Evolutionary conservation across 2,113 vertebrate genomes (phyloP).

Genomic region (Psilopsiagon aymara): DNA sequence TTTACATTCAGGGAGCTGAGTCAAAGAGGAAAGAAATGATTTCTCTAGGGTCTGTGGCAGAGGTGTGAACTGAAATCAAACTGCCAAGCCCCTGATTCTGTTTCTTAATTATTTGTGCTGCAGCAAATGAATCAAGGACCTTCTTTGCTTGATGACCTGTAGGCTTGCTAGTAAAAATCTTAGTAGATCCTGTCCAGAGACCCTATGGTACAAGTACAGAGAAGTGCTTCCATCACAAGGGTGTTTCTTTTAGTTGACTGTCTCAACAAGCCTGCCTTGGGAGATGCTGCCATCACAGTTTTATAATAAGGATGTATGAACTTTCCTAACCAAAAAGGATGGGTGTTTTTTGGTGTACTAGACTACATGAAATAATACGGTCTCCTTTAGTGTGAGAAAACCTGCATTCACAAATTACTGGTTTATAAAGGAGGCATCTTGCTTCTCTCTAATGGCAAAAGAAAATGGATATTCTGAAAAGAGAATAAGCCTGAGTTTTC

Average conservation of each 20-base stretch:
- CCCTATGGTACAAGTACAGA: not conserved
- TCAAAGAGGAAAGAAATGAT: constrained; percentile 21
- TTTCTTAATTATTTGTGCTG: not conserved
- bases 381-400: not conserved
- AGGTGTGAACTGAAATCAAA: constrained; percentile 24
- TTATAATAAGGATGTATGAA: not conserved
- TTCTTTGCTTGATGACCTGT: not conserved
- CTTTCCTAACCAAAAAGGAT: not conserved
- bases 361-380: not conserved
- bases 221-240: not conserved
- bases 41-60: constrained; percentile 16
- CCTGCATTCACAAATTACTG: not conserved
- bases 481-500: not conserved
- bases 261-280: not conserved
- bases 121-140: not conserved
- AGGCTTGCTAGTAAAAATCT: not conserved
- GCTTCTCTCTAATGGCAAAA: not conserved
- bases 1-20: constrained; percentile 17
- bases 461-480: not conserved
- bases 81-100: not conserved
- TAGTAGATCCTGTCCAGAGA: not conserved
- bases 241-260: not conserved
- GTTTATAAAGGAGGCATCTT: not conserved
- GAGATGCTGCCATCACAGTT: not conserved
- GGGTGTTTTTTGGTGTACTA: not conserved